Evolutionary conservation across 2,888 invertebrate genomes (phyloP), one percentile per base, ranked within the genome.

Genomic region (Smittia aterrima): DNA sequence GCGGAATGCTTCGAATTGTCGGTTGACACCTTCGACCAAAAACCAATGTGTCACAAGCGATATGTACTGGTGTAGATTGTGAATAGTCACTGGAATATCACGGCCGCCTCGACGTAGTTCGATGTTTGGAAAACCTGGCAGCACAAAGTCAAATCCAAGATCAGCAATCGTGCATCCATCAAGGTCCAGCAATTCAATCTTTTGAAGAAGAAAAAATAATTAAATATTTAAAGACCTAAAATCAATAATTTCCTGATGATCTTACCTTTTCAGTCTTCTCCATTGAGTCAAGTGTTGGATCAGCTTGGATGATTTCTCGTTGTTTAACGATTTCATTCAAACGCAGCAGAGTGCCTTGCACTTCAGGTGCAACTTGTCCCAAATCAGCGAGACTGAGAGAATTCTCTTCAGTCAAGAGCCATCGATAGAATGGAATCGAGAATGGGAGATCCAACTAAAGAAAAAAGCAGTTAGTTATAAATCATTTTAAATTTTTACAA

Each of bases 1-100:
- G 78, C 92, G 89, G 80, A 99, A 90, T 32, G 98, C 92, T 81
- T 98, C 98, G 92, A 99, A 95, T 85, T 99, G 99, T 77, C 95
- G 88, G 76, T 87, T 87, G n/a, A 99, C 95, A 79, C 96, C 98
- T 85, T 98, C 98, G 74, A 92, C 88, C 75, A 99, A 87, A 82
- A 93, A 91, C 98, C 98, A 99, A 83, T 98, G 93, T 18, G 92
- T 89, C 77, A 98, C 94, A 80, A 98, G 88, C 85, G 93, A 86
- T 78, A 97, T 89, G 82, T 98, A 99, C 82, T 96, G 92, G 83
- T 96, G 95, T 74, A 98, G 85, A 84, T 98, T 99, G 83, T 96
- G 91, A 78, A 95, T 90, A 16, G 92, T 94, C 77, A 99, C 94
- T 75, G 90, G 86, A 77, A 92, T 89, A 82, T 96, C 95, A 78